Evolutionary conservation across 1,140 invertebrate genomes (phyloP).

Genomic region (Cepaea nemoralis): DNA sequence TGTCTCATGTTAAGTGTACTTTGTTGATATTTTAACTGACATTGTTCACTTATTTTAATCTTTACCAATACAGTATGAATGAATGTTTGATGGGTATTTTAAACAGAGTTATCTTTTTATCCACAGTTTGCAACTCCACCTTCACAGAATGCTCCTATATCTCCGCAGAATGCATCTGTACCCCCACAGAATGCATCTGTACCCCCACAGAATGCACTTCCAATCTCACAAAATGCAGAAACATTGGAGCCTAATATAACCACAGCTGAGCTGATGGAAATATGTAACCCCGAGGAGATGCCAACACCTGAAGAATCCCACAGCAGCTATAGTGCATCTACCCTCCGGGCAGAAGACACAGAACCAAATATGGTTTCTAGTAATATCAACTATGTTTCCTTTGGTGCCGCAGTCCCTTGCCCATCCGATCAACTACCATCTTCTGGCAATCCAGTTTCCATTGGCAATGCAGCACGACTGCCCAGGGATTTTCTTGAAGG

Average conservation of each 20-base stretch:
- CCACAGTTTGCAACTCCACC: no score
- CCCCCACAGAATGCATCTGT: no score
- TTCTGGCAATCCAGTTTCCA: not conserved
- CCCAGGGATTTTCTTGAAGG: no score
- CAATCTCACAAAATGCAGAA: not conserved
- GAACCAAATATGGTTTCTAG: not conserved
- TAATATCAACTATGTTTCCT: not conserved
- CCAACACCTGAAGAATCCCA: not conserved
- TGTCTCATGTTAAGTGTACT: no score
- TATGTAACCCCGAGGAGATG: not conserved
- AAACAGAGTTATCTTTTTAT: no score
- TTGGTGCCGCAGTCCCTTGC: not conserved
- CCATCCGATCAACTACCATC: not conserved
- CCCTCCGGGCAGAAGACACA: not conserved
- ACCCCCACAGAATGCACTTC: no score
- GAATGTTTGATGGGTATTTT: no score
- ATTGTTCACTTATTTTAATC: no score
- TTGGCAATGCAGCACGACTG: not conserved
- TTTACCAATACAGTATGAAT: no score
- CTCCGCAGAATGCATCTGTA: no score
- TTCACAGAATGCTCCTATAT: no score
- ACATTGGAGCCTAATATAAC: not conserved
- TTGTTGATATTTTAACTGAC: no score
- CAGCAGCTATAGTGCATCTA: not conserved
- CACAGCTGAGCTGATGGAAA: not conserved